Evolutionary conservation across 1,140 invertebrate species (phyloP).

Genomic region (Diorhabda carinulata): DNA sequence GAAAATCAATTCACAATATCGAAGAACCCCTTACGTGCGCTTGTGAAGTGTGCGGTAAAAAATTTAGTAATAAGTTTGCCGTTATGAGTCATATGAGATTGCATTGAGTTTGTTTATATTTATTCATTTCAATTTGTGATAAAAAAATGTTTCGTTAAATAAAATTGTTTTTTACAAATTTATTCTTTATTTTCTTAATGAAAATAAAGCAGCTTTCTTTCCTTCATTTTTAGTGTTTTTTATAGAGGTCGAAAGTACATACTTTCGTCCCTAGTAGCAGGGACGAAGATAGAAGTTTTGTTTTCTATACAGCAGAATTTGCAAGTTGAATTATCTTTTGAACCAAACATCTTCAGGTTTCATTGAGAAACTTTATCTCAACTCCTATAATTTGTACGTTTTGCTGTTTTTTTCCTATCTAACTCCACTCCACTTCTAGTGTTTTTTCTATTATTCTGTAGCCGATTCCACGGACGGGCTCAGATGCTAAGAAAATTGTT

Average conservation of each 20-base stretch:
- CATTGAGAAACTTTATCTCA: no score
- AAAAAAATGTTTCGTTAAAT: slow-evolving; percentile 1
- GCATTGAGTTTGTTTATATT: slow-evolving; percentile 4
- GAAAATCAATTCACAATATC: slow-evolving; percentile 36
- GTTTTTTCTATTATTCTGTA: no score
- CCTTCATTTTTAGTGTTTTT: neutral
- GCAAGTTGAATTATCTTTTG: no score
- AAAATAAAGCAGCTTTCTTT: neutral
- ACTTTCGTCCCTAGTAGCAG: neutral
- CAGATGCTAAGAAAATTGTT: no score
- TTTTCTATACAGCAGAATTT: no score
- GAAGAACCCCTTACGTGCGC: slow-evolving; percentile 28
- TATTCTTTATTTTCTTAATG: neutral
- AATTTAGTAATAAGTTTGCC: slow-evolving; percentile 27
- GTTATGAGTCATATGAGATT: slow-evolving; percentile 28
- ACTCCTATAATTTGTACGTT: no score
- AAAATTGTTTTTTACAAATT: neutral
- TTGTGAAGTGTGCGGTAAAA: slow-evolving; percentile 33
- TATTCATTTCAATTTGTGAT: neutral
- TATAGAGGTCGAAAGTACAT: no score
- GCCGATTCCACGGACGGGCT: no score
- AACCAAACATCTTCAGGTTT: no score
- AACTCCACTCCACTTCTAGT: no score
- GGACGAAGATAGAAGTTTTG: neutral
- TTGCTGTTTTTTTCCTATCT: no score